Percentiles rank a stretch among this genome's conserved stretches.
phyloP scores from a whole-genome alignment of 2,113 vertebrate genomes.

The Thalassarche chlororhynchos region DNA sequence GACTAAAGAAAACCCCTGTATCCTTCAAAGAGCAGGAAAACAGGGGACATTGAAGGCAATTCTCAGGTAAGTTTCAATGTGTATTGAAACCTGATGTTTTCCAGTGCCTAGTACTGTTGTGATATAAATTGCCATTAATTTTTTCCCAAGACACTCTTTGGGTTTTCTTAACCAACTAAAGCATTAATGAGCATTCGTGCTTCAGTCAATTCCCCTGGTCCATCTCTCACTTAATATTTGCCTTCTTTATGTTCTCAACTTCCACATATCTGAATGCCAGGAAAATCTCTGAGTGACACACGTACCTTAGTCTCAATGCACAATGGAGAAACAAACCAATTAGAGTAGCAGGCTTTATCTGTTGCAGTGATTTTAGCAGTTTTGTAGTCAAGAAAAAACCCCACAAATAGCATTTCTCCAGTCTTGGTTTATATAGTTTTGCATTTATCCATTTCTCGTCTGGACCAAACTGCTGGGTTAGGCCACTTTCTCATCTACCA shows the following conservation, averaged over 20 bases:
- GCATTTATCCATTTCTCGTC: background rate
- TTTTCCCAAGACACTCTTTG: background rate
- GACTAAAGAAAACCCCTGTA: background rate
- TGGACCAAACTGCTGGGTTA: background rate
- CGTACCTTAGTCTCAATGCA: background rate
- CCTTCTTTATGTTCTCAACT: background rate
- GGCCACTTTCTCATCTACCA: background rate
- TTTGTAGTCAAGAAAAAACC: background rate
- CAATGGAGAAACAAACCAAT: background rate
- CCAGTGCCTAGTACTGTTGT: background rate
- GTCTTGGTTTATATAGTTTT: background rate
- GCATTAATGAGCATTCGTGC: background rate
- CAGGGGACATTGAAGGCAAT: background rate
- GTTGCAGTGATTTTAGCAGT: background rate
- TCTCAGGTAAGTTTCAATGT: background rate
- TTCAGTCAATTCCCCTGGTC: background rate
- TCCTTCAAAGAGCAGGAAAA: conserved; percentile 1
- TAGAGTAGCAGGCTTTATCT: background rate
- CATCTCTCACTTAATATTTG: background rate
- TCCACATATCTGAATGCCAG: background rate
- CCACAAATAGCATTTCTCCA: background rate
- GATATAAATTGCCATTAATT: conserved; percentile 4
- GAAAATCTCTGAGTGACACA: background rate
- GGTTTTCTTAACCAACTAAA: background rate
- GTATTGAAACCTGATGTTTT: background rate